Base-by-base conservation (phyloP, 92 coral and sea anemone genomes). In the Chrysogorgia sp. region DNA sequence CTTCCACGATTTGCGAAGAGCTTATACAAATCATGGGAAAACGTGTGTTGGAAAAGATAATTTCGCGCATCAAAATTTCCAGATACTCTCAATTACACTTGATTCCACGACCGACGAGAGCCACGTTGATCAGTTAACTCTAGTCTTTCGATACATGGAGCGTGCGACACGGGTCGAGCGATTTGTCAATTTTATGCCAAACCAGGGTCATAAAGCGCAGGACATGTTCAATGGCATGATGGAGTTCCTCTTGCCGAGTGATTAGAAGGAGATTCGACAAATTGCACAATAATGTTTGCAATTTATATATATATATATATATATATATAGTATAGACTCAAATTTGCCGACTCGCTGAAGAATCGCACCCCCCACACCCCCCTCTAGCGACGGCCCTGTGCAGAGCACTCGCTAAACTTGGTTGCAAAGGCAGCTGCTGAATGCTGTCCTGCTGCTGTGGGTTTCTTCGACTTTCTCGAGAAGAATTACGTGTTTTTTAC, bases 331-430 rank as follows among this genome's bases (percentile, higher is more conserved):
- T 2, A 7, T 15, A 47, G 9, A 3, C 14, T 58, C n/a, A n/a
- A n/a, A n/a, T n/a, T n/a, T n/a, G n/a, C n/a, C n/a, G n/a, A n/a
- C n/a, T n/a, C n/a, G n/a, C n/a, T n/a, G n/a, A n/a, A n/a, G n/a
- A n/a, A n/a, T n/a, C n/a, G n/a, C n/a, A n/a, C 4, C 30, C 29
- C 12, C 3, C 6, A 22, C 29, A 10, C 2, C 7, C 29, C 31
- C 4, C 5, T 29, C 20, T 63, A 2, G 70, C 45, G 4, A 8
- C n/a, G 45, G 22, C 63, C 29, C 30, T 58, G 63, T 22, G 6
- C 3, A 4, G 30, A 13, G 28, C 63, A 63, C 31, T 63, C 70
- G 24, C 70, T 63, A 3, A 63, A 63, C 47, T 45, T 63, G 7
- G 70, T 63, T 63, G 41, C 43, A 3, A 6, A 29, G 7, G 5